Evolutionary conservation across 2,888 invertebrate genomes (phyloP).

Genomic region (Cactoblastis cactorum): DNA sequence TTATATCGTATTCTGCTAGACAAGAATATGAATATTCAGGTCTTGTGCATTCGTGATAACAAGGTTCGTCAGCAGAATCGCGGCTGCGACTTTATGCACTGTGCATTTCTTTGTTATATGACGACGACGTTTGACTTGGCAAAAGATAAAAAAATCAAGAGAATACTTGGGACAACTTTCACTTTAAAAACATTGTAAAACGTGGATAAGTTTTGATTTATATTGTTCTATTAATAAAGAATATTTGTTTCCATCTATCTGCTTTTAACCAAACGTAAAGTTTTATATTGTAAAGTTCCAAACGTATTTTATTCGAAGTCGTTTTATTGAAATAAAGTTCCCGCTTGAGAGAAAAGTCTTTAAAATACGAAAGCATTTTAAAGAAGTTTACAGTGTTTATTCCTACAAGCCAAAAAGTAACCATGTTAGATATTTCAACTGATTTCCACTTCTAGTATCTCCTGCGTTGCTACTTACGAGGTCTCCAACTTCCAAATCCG

Average conservation of each 20-base stretch:
- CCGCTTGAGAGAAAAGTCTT: constrained; percentile 14
- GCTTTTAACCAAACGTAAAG: background rate
- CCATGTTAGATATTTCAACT: constrained; percentile 34
- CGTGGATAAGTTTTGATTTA: too few relatives aligned
- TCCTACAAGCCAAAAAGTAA: constrained; percentile 23
- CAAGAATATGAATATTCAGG: constrained; percentile 64
- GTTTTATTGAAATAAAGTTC: constrained; percentile 20
- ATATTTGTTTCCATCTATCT: too few relatives aligned
- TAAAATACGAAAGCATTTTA: constrained; percentile 7
- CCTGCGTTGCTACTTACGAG: constrained; percentile 42
- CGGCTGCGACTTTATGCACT: constrained; percentile 18
- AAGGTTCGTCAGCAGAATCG: constrained; percentile 73
- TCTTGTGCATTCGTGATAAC: constrained; percentile 63
- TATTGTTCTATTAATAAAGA: background rate
- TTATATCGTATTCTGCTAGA: constrained; percentile 31
- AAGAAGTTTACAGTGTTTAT: constrained; percentile 19
- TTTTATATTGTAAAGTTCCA: background rate
- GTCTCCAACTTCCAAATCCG: constrained; percentile 55
- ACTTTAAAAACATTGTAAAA: background rate
- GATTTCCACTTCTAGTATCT: constrained; percentile 40
- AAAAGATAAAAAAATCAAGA: constrained; percentile 28
- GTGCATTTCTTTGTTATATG: background rate
- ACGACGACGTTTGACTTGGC: constrained; percentile 43
- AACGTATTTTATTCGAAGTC: constrained; percentile 19
- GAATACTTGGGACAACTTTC: constrained; percentile 16